Percentiles rank a stretch among this genome's conserved stretches.
Conservation (phyloP, 2,888 invertebrate genomes). For the Ctenicera cuprea region DNA sequence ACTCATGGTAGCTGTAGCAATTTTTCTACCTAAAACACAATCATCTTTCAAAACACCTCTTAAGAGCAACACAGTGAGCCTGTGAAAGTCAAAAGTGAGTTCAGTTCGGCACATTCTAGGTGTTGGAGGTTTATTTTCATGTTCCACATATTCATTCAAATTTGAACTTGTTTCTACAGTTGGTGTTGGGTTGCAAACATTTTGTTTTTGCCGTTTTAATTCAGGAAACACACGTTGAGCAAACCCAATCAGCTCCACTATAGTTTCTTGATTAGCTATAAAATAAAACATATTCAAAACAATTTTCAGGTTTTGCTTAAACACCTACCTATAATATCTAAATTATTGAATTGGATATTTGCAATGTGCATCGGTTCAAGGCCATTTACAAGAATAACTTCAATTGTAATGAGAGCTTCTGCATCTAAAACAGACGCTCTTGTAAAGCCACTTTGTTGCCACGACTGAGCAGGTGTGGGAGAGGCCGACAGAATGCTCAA, state of each 20-base stretch:
- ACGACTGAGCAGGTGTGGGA: constrained; percentile 59
- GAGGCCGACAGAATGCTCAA: constrained; percentile 70
- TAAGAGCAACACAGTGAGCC: constrained; percentile 90
- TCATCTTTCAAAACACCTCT: constrained; percentile 86
- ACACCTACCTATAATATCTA: constrained; percentile 90
- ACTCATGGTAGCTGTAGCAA: constrained; percentile 94
- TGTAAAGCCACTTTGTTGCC: constrained; percentile 48
- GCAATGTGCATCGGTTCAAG: constrained; percentile 79
- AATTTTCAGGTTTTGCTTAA: neutral
- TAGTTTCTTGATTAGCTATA: constrained; percentile 94
- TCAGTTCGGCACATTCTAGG: constrained; percentile 81
- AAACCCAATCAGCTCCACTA: constrained; percentile 95
- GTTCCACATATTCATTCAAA: constrained; percentile 8
- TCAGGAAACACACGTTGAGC: constrained; percentile 82
- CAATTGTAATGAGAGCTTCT: constrained; percentile 87
- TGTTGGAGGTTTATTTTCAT: constrained; percentile 12
- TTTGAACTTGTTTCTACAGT: constrained; percentile 12
- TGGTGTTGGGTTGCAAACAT: constrained; percentile 23
- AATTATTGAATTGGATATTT: constrained; percentile 93
- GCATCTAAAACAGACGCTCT: constrained; percentile 71
- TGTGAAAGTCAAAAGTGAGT: constrained; percentile 94
- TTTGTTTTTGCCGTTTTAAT: constrained; percentile 63
- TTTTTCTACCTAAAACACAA: constrained; percentile 85
- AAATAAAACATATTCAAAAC: constrained; percentile 11
- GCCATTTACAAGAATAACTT: constrained; percentile 82